Conservation (phyloP, 2,797 vertebrate genomes). For the Cyprinella venusta region DNA sequence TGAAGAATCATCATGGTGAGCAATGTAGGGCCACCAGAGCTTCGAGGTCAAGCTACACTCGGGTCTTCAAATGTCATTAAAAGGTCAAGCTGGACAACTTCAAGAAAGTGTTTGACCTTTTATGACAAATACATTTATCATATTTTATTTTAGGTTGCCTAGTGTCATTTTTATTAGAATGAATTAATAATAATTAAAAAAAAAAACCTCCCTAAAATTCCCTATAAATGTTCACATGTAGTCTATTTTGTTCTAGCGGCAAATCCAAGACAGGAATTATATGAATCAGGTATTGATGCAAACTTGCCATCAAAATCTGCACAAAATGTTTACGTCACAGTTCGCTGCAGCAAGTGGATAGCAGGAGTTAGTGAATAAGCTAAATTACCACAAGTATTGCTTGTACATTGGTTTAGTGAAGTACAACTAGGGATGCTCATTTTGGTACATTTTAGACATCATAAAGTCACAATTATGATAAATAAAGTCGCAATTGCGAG, state of each 20-base stretch:
- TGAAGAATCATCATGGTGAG: slow-evolving; percentile 51
- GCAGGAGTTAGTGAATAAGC: neutral
- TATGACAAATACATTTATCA: neutral
- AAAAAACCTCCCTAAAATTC: too few relatives aligned
- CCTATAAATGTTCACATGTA: neutral
- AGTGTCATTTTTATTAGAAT: neutral
- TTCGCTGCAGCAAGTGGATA: neutral
- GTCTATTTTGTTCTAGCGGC: neutral
- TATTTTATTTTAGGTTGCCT: neutral
- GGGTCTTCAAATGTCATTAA: slow-evolving; percentile 39
- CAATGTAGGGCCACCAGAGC: slow-evolving; percentile 27
- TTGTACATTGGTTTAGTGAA: neutral
- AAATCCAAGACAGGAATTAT: neutral
- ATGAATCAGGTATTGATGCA: neutral
- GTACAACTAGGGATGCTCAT: neutral
- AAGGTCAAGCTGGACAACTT: neutral
- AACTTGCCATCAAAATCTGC: neutral
- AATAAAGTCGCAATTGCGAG: too few relatives aligned
- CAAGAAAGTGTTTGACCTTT: neutral
- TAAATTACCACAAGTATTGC: neutral
- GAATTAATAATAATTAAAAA: too few relatives aligned
- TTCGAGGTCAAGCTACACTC: slow-evolving; percentile 43
- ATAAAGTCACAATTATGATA: too few relatives aligned
- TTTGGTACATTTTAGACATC: too few relatives aligned
- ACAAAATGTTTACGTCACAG: neutral